These are phyloP conservation scores for Ceryle rudis DNA, from an alignment of 2,797 vertebrate genomes.

Conservation along the genomic window DNA sequence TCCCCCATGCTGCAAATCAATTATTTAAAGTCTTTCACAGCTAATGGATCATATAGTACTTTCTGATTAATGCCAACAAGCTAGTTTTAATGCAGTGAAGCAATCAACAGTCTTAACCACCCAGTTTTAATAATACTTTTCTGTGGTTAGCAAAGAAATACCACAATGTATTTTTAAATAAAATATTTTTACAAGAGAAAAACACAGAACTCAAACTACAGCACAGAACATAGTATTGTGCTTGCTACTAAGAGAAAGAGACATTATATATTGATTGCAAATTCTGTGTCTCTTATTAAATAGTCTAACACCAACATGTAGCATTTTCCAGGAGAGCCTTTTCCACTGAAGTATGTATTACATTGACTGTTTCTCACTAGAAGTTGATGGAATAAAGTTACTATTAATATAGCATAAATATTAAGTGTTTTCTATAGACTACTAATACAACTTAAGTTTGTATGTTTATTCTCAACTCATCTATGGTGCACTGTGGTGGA, in stretches of 20 bases:
- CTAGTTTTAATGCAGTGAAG: slow-evolving; percentile 56
- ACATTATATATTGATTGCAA: background rate
- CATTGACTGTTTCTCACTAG: background rate
- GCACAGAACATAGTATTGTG: background rate
- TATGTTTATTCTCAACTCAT: background rate
- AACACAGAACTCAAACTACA: background rate
- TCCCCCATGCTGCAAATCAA: slow-evolving; percentile 68
- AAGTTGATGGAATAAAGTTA: background rate
- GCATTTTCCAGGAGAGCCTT: background rate
- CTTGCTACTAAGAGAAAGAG: background rate
- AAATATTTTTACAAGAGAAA: background rate
- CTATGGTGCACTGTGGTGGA: background rate
- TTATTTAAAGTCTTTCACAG: slow-evolving; percentile 74
- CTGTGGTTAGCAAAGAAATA: background rate
- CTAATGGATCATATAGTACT: slow-evolving; percentile 71
- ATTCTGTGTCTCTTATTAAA: background rate
- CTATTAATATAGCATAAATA: background rate
- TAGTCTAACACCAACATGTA: background rate
- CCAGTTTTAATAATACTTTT: slow-evolving; percentile 22
- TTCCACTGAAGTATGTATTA: background rate
- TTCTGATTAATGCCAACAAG: slow-evolving; percentile 67
- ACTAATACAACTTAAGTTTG: background rate
- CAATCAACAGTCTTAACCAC: slow-evolving; percentile 42
- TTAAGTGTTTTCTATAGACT: background rate
- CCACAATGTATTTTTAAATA: background rate